These are phyloP conservation scores for Rhagoletis zephyria DNA, from an alignment of 1,140 invertebrate genomes.

Conservation along the genomic window DNA sequence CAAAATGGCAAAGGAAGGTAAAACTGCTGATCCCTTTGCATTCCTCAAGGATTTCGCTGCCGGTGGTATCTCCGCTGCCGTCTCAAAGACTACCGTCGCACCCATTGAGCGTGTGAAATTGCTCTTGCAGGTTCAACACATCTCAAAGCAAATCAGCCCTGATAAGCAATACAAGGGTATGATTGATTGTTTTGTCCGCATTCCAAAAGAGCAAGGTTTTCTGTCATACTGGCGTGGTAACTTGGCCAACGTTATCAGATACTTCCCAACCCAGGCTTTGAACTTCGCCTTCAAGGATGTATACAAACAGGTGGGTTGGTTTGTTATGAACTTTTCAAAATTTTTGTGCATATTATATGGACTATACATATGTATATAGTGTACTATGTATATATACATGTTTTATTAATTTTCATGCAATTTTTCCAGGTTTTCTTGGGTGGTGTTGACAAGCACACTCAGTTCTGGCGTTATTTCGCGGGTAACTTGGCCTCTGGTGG, in stretches of 20 bases:
- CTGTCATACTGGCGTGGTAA: slow-evolving; percentile 96
- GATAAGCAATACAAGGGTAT: slow-evolving; percentile 88
- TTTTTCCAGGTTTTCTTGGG: slow-evolving; percentile 80
- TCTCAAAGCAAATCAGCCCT: slow-evolving; percentile 86
- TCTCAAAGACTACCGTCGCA: slow-evolving; percentile 90
- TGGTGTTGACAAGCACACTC: slow-evolving; percentile 88
- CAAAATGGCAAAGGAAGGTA: slow-evolving; percentile 74
- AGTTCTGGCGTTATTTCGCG: slow-evolving; percentile 89
- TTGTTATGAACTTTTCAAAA: neutral
- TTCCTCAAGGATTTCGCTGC: slow-evolving; percentile 88
- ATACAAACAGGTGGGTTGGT: slow-evolving; percentile 79
- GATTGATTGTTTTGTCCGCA: slow-evolving; percentile 88
- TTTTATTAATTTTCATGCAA: too few species aligned
- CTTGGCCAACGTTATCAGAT: slow-evolving; percentile 91
- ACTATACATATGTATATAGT: neutral
- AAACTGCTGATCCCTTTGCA: slow-evolving; percentile 77
- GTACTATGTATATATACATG: too few species aligned
- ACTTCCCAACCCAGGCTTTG: slow-evolving; percentile 95
- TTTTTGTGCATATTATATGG: neutral
- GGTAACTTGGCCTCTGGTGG: slow-evolving; percentile 94
- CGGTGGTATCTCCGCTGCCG: slow-evolving; percentile 89
- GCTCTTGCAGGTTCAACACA: slow-evolving; percentile 90
- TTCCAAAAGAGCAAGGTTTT: slow-evolving; percentile 89
- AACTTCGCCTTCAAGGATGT: slow-evolving; percentile 97
- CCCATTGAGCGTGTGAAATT: slow-evolving; percentile 95